phyloP scores from a whole-genome alignment of 2,797 vertebrate genomes.

The Poecile montanus region DNA sequence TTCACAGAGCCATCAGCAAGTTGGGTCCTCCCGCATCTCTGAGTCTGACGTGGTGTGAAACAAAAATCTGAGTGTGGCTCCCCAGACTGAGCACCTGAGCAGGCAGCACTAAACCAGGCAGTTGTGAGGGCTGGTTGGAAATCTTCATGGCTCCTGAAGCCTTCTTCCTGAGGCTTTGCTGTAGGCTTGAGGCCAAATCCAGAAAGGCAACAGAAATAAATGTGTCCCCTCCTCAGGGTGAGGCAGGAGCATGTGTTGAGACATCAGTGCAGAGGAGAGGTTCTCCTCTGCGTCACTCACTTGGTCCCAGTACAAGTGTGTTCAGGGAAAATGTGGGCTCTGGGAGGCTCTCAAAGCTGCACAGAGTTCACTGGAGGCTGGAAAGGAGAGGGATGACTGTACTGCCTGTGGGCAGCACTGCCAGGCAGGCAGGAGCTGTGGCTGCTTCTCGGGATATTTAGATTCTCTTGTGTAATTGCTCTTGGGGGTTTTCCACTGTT shows the following conservation, averaged over 20 bases:
- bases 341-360: not conserved
- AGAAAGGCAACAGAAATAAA: accelerated
- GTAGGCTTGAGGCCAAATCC: not conserved
- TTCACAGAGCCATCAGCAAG: not conserved
- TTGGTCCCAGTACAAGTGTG: not conserved
- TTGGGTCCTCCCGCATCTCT: accelerated
- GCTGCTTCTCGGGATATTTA: not conserved
- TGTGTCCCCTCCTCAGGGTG: accelerated
- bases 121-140: not conserved
- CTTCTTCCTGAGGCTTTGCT: not conserved
- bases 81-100: not conserved
- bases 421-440: not conserved
- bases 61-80: not conserved
- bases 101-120: not conserved
- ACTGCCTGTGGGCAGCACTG: not conserved
- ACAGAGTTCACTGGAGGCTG: not conserved
- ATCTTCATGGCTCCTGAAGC: not conserved
- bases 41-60: not conserved
- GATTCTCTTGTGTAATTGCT: constrained; percentile 62
- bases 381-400: not conserved
- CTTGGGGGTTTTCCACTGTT: constrained; percentile 68
- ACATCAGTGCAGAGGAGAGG: not conserved
- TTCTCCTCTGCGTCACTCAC: not conserved
- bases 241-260: not conserved
- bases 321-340: not conserved